Percentiles rank a stretch among this genome's conserved stretches.
These are phyloP conservation scores for Cotesia typhae DNA, from an alignment of 1,140 invertebrate species.

Conservation along the genomic window DNA sequence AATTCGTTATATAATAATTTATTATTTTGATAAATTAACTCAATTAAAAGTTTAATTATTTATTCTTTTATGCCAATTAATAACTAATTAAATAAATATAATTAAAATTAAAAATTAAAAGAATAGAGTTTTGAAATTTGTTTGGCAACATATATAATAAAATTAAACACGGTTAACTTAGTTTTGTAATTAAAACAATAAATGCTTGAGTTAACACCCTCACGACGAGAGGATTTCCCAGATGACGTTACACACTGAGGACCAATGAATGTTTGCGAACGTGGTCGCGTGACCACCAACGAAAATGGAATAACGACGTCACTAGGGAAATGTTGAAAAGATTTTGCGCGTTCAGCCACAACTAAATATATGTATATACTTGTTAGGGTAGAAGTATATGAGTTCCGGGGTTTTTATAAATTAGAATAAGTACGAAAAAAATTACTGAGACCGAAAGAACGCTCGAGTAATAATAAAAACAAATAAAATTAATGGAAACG, in stretches of 20 bases:
- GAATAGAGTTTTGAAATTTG: not conserved
- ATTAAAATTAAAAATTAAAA: not conserved
- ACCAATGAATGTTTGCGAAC: not conserved
- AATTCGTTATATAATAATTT: too few species aligned
- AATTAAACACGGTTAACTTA: not conserved
- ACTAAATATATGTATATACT: not conserved
- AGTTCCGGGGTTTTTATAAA: too few species aligned
- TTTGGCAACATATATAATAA: not conserved
- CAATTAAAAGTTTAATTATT: too few species aligned
- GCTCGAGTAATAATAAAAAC: too few species aligned
- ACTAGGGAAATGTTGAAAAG: not conserved
- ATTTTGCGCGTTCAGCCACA: not conserved
- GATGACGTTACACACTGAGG: constrained; percentile 6
- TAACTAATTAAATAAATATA: not conserved
- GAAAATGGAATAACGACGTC: constrained; percentile 10
- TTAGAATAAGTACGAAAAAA: too few species aligned
- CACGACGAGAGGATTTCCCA: constrained; percentile 13
- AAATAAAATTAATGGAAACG: too few species aligned
- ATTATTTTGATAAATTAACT: too few species aligned
- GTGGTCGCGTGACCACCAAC: not conserved
- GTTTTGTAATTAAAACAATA: constrained; percentile 8
- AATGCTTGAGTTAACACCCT: constrained; percentile 11
- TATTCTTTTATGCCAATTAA: too few species aligned
- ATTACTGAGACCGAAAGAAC: too few species aligned
- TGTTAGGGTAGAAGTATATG: too few species aligned